Evolutionary conservation across 2,113 vertebrate species (phyloP), one percentile per base, ranked within the genome.

Genomic region (Excalfactoria chinensis): DNA sequence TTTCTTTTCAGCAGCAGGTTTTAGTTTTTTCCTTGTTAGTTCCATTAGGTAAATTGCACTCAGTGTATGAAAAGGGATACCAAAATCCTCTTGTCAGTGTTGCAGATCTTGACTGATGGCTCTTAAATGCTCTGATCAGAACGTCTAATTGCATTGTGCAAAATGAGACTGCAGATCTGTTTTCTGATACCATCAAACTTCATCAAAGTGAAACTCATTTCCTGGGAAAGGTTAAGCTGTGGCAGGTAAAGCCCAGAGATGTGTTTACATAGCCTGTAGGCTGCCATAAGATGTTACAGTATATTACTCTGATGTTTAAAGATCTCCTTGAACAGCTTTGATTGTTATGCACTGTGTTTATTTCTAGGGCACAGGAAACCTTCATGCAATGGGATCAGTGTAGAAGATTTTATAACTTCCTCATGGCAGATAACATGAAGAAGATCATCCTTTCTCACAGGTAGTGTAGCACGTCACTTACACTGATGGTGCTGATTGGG

Each of bases 391-490:
- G 99, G 99, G 99, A 99, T 95, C 99, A 99, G 44, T 99, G 98
- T 73, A 98, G 99, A 69, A 98, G 99, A 73, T 99, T 99, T 96
- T 99, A 99, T 95, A 99, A 99, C 97, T 99, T 99, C 95, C 99
- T 99, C 82, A 99, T 99, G 99, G 99, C 99, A 0, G 99, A 99
- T 97, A 99, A 99, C 98, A 99, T 99, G 99, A 99, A 99, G 98
- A 99, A 99, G 96, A 99, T 99, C 88, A 99, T 99, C 89, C 98
- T 99, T 40, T 99, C 99, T 8, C 99, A 99, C 98, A 99, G 99
- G 99, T 99, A 97, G 32, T 67, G 35, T 18, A 86, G 41, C 58
- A 40, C 3, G 14, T 13, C 63, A 21, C 26, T 56, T 53, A 70
- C 1, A 19, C 30, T 51, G 44, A 26, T 35, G 55, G 25, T 44